phyloP scores from a whole-genome alignment of 64 coral and sea anemone species.

The Catalaphyllia jardinei region DNA sequence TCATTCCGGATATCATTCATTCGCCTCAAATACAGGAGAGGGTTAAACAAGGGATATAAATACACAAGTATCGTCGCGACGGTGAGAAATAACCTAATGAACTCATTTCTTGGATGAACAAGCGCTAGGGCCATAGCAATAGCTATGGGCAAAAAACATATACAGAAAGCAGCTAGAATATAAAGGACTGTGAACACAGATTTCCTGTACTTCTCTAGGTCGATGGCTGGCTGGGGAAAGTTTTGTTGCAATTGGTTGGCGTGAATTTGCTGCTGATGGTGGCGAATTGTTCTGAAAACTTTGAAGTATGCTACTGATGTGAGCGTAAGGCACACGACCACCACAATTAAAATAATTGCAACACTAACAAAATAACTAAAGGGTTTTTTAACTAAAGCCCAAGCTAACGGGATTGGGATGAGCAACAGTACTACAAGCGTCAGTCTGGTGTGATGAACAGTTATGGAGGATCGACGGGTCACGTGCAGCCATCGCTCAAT shows the following conservation, averaged over 20 bases:
- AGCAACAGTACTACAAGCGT: not conserved
- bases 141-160: not conserved
- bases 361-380: not conserved
- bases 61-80: not conserved
- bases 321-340: not conserved
- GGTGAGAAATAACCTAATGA: not conserved
- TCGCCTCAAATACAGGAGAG: not conserved
- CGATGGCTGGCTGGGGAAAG: not conserved
- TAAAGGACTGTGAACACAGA: not conserved
- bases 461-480: not conserved
- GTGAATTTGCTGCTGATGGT: slow-evolving; percentile 2
- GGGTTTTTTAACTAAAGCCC: not conserved
- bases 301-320: not conserved
- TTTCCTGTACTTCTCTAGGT: slow-evolving; percentile 6
- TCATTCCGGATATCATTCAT: no score
- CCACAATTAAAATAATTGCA: not conserved
- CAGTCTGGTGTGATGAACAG: not conserved
- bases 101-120: no score
- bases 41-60: not conserved
- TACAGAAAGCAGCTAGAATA: not conserved
- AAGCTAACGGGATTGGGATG: not conserved
- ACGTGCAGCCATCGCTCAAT: slow-evolving; percentile 22
- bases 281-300: slow-evolving; percentile 12
- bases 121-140: not conserved
- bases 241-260: not conserved